Evolutionary conservation across 2,888 invertebrate species (phyloP), one percentile per base, ranked within the genome.

Genomic region (Fragum sueziense): DNA sequence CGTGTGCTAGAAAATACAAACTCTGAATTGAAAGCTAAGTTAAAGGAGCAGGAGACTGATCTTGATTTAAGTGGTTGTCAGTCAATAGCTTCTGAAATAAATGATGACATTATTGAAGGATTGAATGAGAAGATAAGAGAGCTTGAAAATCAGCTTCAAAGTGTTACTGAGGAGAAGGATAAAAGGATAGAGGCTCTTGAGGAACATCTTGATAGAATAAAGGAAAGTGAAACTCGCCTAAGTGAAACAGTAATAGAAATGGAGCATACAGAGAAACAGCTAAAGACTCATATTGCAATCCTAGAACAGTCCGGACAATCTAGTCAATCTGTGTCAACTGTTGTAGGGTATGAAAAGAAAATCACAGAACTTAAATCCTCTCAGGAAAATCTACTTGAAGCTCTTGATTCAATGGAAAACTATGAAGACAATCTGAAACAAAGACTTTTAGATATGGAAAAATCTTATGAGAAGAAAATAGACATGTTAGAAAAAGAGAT

Each of bases 161-260:
- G 79, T 47, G 77, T 85, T 22, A 76, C 80, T 6, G 90, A 90
- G 70, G 85, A 86, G 71, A 89, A 89, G 70, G 86, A 89, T 83
- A 74, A 84, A 31, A 89, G 87, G 76, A 90, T 90, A 33, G 91
- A 87, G 74, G 79, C 75, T 33, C 79, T 91, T 31, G 86, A 89
- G 57, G 89, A 88, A 74, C 78, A 85, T 41, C 74, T 89, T 0
- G 86, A 82, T 6, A 83, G 80, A n/a, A 68, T 87, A 31, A 84
- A 84, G 52, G 88, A 88, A 71, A 89, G 85, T 70, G 90, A 91
- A 80, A 81, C 87, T 25, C 89, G 88, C 74, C 82, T 91, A 33
- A 88, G 84, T 72, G 90, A 91, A 80, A 88, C 90, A 29, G 62
- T 91, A 20, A 67, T 74, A 25, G 89, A 91, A 80, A 87, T 89